Evolutionary conservation across 2,888 invertebrate species (phyloP).

Genomic region (Agrochola macilenta): DNA sequence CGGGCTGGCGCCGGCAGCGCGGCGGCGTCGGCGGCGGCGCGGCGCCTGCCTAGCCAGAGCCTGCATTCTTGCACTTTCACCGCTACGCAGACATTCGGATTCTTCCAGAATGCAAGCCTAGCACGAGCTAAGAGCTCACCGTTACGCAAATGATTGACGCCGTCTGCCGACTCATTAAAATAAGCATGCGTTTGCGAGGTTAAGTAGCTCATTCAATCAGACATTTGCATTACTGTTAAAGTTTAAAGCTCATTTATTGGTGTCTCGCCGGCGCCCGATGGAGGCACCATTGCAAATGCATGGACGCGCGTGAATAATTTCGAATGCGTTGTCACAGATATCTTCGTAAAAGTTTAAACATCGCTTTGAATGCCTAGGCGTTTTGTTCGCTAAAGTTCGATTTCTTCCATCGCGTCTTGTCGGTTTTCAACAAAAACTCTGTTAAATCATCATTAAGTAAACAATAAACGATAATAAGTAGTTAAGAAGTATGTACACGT

Average conservation of each 20-base stretch:
- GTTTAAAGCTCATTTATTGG: constrained; percentile 54
- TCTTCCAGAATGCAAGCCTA: constrained; percentile 65
- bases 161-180: constrained; percentile 65
- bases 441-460: constrained; percentile 24
- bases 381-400: not conserved
- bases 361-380: not conserved
- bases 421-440: constrained; percentile 9
- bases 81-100: constrained; percentile 69
- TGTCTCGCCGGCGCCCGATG: not conserved
- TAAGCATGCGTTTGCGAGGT: constrained; percentile 55
- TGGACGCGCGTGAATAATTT: constrained; percentile 14
- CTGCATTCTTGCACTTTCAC: constrained; percentile 86
- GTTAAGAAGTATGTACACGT: constrained; percentile 10
- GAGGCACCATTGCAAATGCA: constrained; percentile 13
- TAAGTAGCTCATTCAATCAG: constrained; percentile 60
- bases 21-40: constrained; percentile 49
- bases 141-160: constrained; percentile 76
- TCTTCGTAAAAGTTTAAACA: constrained; percentile 26
- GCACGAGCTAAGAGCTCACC: constrained; percentile 63
- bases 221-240: constrained; percentile 56
- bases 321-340: constrained; percentile 13
- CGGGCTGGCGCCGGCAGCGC: constrained; percentile 68
- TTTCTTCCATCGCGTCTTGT: not conserved
- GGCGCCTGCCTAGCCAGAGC: constrained; percentile 62
- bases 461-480: constrained; percentile 17